Percentiles rank a stretch among this genome's conserved stretches.
These are phyloP conservation scores for Heliornis fulica DNA, from an alignment of 2,113 vertebrate species.

Conservation along the genomic window DNA sequence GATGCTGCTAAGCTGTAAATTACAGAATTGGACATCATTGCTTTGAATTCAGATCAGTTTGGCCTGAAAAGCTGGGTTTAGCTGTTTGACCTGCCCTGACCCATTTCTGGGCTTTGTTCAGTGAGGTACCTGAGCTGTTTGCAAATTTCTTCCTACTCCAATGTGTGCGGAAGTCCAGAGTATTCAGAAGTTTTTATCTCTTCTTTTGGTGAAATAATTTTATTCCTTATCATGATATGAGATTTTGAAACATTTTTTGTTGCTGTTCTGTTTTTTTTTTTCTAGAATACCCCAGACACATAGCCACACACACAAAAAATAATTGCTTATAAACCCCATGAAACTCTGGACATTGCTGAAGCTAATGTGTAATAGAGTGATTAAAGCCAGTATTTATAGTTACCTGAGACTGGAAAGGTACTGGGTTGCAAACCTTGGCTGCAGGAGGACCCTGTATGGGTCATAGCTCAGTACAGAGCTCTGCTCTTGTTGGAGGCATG, in stretches of 20 bases:
- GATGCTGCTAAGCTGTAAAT: constrained; percentile 60
- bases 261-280: neutral
- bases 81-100: constrained; percentile 44
- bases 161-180: neutral
- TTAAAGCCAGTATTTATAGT: neutral
- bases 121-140: neutral
- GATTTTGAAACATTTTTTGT: neutral
- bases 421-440: neutral
- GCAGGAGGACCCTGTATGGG: no score
- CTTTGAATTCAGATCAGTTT: constrained; percentile 54
- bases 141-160: neutral
- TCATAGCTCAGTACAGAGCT: neutral
- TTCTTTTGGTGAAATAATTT: neutral
- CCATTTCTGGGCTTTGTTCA: neutral
- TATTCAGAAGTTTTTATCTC: neutral
- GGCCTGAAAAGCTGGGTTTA: constrained; percentile 30
- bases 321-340: neutral
- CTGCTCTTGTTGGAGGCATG: accelerated
- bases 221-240: neutral
- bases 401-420: neutral
- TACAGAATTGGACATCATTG: constrained; percentile 42
- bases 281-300: neutral
- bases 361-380: neutral
- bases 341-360: neutral
- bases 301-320: no score